phyloP scores from a whole-genome alignment of 2,888 invertebrate genomes.

The Leistus spinibarbis region DNA sequence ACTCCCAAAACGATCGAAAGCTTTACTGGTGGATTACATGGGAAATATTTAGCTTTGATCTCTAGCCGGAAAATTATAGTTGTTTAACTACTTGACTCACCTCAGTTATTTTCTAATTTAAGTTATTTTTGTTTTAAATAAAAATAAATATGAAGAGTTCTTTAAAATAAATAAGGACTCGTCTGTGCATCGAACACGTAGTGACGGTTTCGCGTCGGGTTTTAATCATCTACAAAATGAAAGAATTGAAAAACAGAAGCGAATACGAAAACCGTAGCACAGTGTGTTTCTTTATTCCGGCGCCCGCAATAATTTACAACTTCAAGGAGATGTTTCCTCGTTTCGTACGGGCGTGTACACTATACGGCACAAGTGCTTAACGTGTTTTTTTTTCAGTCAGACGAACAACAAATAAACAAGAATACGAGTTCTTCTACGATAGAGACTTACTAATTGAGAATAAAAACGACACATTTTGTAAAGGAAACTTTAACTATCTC shows the following conservation, averaged over 20 bases:
- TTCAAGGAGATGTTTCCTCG: not conserved
- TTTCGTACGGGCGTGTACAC: not conserved
- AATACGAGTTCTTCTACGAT: not conserved
- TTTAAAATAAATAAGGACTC: not conserved
- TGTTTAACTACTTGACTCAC: not conserved
- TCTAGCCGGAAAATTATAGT: not conserved
- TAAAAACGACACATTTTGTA: conserved; percentile 13
- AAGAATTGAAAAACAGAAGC: not conserved
- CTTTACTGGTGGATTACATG: not conserved
- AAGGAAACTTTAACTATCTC: not conserved
- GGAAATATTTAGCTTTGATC: not conserved
- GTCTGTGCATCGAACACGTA: not conserved
- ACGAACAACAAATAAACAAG: conserved; percentile 5
- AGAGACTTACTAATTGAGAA: conserved; percentile 16
- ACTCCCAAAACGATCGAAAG: too few relatives aligned
- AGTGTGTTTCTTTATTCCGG: not conserved
- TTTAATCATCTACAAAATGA: not conserved
- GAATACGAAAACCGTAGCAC: not conserved
- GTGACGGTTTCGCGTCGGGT: not conserved
- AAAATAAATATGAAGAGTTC: not conserved
- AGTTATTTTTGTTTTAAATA: too few relatives aligned
- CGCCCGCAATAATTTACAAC: conserved; percentile 12
- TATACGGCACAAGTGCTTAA: not conserved
- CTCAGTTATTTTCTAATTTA: not conserved
- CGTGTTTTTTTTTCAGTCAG: not conserved